Base-by-base conservation (phyloP, 37 sponge, comb jelly and placozoan genomes). In the Cladorhizidae sp. region DNA sequence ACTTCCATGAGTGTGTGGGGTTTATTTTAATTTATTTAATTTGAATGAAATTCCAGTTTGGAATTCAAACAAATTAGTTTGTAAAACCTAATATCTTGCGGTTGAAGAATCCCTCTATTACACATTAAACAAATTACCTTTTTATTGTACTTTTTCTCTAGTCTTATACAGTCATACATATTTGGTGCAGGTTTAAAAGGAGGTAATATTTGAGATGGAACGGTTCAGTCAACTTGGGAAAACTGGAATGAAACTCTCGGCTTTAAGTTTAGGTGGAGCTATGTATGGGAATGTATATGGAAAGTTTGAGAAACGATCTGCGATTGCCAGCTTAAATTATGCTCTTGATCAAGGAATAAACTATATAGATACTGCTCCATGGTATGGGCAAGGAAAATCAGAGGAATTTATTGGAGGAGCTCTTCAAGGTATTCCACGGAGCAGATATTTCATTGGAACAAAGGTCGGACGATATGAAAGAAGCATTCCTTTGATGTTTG, bases 331-430 rank as follows among this genome's bases (percentile, higher is more conserved):
- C 9, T 33, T 91, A 3, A 55, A 77, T 35, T 64, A 64, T 51
- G 82, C 86, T 18, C 31, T 96, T n/a, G 61, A 85, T 39, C 42
- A 51, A 54, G 99, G 96, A 21, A 72, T 95, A 31, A 95, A 98
- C 68, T 93, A 87, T 64, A 83, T 98, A 40, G 99, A 98, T 69
- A 95, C 96, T 20, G 91, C 99, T 0, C 83, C 88, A 36, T 98
- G 94, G 92, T 98, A 98, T 75, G 96, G 94, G 2, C 92, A 93
- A 31, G 89, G 94, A n/a, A 31, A 76, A 65, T 93, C 97, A 14
- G 99, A 98, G 59, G 43, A 0, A 25, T 86, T 95, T 45, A 70
- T 98, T 35, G 96, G 99, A 1, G 52, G 84, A 65, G 93, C 85
- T 26, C 39, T 92, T 43, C 41, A 88, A 28, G 85, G 80, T 2